Evolutionary conservation across 2,797 vertebrate genomes (phyloP).

Genomic region (Melanogrammus aeglefinus): DNA sequence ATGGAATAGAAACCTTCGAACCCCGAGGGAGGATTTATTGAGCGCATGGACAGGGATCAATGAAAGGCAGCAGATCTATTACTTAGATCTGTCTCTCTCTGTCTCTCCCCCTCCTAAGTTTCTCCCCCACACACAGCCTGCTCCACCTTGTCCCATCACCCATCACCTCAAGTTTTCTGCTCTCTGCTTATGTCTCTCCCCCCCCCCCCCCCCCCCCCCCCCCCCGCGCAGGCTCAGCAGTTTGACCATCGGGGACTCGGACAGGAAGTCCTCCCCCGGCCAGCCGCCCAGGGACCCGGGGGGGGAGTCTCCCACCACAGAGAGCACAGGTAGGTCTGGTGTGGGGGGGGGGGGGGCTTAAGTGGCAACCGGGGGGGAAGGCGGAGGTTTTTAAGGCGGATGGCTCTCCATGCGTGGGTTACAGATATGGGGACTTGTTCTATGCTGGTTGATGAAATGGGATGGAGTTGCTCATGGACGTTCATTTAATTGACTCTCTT

Average conservation of each 20-base stretch:
- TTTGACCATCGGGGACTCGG: slow-evolving; percentile 75
- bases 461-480: background rate
- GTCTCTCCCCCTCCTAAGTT: background rate
- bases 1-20: no score
- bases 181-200: background rate
- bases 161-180: background rate
- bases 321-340: slow-evolving; percentile 60
- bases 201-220: slow-evolving; percentile 9
- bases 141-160: background rate
- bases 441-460: no score
- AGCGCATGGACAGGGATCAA: no score
- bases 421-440: no score
- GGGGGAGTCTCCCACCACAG: slow-evolving; percentile 44
- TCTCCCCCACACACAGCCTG: background rate
- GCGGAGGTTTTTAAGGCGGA: no score
- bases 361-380: no score
- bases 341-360: no score
- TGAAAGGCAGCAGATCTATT: no score
- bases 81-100: no score
- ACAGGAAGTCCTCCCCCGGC: slow-evolving; percentile 64
- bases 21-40: no score
- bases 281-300: slow-evolving; percentile 66
- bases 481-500: background rate
- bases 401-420: no score
- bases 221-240: slow-evolving; percentile 72